Percentiles rank a stretch among this genome's conserved stretches.
Evolutionary conservation across 2,797 vertebrate genomes (phyloP).

Genomic region (Phataginus tetradactyla): DNA sequence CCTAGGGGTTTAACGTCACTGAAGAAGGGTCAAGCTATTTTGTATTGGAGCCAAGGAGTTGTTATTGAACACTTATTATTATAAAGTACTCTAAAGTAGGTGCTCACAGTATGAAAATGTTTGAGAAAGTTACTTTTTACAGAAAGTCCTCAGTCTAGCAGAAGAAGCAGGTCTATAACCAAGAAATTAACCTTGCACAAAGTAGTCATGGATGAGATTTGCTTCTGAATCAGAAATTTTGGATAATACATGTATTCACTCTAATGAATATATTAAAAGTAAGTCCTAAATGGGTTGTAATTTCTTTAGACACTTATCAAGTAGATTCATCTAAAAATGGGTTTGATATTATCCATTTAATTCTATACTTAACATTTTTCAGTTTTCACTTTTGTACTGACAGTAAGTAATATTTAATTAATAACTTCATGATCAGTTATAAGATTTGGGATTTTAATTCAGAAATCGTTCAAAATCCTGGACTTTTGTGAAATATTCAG

Average conservation of each 20-base stretch:
- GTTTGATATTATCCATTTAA: background rate
- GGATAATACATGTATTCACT: background rate
- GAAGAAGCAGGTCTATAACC: background rate
- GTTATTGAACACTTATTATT: background rate
- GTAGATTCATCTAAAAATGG: background rate
- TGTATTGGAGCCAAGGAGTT: background rate
- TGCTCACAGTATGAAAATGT: background rate
- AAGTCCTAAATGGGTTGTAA: background rate
- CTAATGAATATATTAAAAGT: background rate
- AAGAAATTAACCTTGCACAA: background rate
- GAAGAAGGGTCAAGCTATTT: background rate
- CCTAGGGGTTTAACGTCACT: background rate
- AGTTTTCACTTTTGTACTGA: background rate
- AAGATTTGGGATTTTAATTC: background rate
- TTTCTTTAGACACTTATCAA: background rate
- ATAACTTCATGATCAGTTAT: background rate
- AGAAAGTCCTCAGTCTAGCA: background rate
- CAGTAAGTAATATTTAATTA: background rate
- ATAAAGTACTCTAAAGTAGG: background rate
- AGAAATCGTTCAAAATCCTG: background rate
- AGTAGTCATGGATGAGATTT: background rate
- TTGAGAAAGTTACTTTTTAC: background rate
- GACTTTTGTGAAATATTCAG: background rate
- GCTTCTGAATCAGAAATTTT: background rate
- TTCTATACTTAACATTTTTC: background rate